Percentiles rank a stretch among this genome's conserved stretches.
These are phyloP conservation scores for Gasterosteus aculeatus DNA, from an alignment of 2,113 vertebrate species.

Conservation along the genomic window DNA sequence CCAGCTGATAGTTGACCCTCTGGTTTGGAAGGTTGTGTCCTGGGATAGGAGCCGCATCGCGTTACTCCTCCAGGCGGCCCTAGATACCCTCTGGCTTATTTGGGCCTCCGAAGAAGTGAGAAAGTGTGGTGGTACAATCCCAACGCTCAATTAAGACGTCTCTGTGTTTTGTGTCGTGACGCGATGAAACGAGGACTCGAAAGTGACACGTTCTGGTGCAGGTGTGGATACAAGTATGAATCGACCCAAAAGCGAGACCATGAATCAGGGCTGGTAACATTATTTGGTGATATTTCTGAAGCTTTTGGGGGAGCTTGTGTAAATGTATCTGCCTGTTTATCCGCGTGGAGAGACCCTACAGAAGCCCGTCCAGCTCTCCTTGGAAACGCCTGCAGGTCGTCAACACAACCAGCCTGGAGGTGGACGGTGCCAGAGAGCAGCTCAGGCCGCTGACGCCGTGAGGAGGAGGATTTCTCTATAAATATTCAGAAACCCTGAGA, in stretches of 20 bases:
- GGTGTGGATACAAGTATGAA: neutral
- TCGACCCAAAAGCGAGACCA: neutral
- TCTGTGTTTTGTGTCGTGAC: neutral
- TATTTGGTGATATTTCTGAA: neutral
- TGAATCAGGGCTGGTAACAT: neutral
- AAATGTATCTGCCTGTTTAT: slow-evolving; percentile 1
- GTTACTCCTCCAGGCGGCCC: slow-evolving; percentile 47
- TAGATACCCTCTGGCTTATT: slow-evolving; percentile 42
- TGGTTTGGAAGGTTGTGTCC: slow-evolving; percentile 58
- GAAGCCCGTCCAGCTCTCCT: slow-evolving; percentile 49
- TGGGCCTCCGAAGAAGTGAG: slow-evolving; percentile 16
- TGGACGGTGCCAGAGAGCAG: slow-evolving; percentile 53
- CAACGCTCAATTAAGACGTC: neutral
- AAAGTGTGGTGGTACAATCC: neutral
- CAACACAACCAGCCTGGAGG: slow-evolving; percentile 46
- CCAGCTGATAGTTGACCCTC: slow-evolving; percentile 31
- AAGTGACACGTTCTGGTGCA: neutral
- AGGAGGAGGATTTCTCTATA: slow-evolving; percentile 73
- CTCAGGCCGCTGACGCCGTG: slow-evolving; percentile 48
- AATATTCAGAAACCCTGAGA: slow-evolving; percentile 75
- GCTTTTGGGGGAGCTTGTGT: neutral
- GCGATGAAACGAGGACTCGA: neutral
- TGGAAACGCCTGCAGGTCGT: slow-evolving; percentile 56
- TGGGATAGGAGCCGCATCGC: slow-evolving; percentile 50
- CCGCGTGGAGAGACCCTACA: slow-evolving; percentile 52